phyloP scores from a whole-genome alignment of 2,888 invertebrate genomes.

The Lamellibrachia columna region DNA sequence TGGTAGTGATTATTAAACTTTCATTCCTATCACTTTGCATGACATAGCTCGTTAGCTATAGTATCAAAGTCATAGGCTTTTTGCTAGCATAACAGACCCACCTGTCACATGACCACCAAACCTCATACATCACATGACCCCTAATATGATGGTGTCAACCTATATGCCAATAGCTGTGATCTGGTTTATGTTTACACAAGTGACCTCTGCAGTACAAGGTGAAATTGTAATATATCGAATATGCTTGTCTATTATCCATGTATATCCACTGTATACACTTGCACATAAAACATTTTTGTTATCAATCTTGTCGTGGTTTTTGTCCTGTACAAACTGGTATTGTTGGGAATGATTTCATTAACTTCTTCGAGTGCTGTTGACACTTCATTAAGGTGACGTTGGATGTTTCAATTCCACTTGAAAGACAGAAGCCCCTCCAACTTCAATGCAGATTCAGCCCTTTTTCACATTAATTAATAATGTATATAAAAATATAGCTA shows the following conservation, averaged over 20 bases:
- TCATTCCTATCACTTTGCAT: not conserved
- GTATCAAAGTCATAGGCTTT: not conserved
- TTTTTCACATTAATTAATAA: not conserved
- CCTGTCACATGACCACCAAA: not conserved
- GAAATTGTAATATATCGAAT: not conserved
- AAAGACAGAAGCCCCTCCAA: not conserved
- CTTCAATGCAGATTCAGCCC: not conserved
- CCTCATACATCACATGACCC: not conserved
- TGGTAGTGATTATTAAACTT: not conserved
- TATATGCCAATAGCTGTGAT: not conserved
- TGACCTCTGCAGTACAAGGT: not conserved
- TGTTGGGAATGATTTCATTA: not conserved
- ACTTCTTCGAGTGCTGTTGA: not conserved
- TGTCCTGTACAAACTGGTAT: not conserved
- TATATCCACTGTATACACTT: not conserved
- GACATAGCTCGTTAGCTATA: not conserved
- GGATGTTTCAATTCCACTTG: not conserved
- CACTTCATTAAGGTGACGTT: not conserved
- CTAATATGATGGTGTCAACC: not conserved
- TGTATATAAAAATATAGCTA: not conserved
- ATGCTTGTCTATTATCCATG: not conserved
- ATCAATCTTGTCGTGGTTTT: not conserved
- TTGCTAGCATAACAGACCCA: not conserved
- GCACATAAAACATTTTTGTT: not conserved
- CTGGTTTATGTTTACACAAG: not conserved